Evolutionary conservation across 1,140 invertebrate genomes (phyloP).

Genomic region (Bombus pascuorum): DNA sequence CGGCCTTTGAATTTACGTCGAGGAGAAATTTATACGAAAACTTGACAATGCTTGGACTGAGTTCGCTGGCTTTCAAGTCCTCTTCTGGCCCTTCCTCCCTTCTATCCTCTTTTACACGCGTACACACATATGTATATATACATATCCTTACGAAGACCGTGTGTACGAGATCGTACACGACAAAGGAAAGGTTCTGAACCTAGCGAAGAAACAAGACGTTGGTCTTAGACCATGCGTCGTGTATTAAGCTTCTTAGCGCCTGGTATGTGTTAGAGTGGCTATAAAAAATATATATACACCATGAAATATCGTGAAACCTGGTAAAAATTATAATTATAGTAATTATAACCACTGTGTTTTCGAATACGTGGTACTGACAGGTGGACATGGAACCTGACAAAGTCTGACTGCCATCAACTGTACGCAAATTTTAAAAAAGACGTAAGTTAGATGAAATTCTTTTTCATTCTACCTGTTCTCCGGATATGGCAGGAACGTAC

Average conservation of each 20-base stretch:
- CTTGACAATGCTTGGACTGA: slow-evolving; percentile 67
- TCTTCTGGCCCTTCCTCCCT: slow-evolving; percentile 1
- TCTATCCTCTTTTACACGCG: too few species aligned
- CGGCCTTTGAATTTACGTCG: slow-evolving; percentile 70
- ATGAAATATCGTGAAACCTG: background rate
- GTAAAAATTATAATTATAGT: too few species aligned
- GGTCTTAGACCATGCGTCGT: background rate
- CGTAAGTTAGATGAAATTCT: too few species aligned
- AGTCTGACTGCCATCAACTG: too few species aligned
- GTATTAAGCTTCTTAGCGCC: background rate
- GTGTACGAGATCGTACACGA: background rate
- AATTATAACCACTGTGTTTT: too few species aligned
- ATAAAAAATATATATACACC: background rate
- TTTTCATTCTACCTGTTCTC: too few species aligned
- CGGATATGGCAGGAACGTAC: too few species aligned
- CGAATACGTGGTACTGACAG: too few species aligned
- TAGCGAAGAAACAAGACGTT: background rate
- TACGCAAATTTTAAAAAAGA: too few species aligned
- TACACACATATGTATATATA: background rate
- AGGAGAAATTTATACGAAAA: slow-evolving; percentile 75
- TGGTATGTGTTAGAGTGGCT: background rate
- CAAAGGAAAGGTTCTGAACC: slow-evolving; percentile 3
- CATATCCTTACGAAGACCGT: too few species aligned
- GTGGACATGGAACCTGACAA: too few species aligned
- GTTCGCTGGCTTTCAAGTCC: slow-evolving; percentile 39